Conservation (phyloP, 2,797 vertebrate species). For the Pangasius sanitwongsei region DNA sequence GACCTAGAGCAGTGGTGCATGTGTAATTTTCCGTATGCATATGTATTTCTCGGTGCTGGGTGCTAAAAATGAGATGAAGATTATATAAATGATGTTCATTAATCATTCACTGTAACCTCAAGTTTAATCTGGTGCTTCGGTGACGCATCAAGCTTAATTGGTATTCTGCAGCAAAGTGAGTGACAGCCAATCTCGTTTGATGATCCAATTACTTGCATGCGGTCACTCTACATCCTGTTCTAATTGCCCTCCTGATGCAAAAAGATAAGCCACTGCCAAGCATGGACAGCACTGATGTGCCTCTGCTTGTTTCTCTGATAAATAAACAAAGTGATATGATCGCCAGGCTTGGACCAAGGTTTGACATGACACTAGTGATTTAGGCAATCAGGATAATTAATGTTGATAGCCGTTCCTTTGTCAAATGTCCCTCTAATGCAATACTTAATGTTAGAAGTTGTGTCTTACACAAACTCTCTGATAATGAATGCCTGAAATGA, state of each 20-base stretch:
- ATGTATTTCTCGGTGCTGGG: conserved; percentile 38
- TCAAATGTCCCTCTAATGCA: background rate
- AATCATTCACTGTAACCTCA: conserved; percentile 47
- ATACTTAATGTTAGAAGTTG: background rate
- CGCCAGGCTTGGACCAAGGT: background rate
- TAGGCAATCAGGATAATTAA: conserved; percentile 32
- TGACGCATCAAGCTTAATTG: conserved; percentile 36
- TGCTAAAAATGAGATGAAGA: conserved; percentile 40
- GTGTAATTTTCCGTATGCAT: conserved; percentile 38
- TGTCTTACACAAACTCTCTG: background rate
- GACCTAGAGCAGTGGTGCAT: conserved; percentile 8
- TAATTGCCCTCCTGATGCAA: conserved; percentile 65
- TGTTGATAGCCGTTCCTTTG: background rate
- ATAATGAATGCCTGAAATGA: background rate
- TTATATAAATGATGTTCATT: conserved; percentile 47
- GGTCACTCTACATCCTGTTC: conserved; percentile 65
- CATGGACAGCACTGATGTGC: conserved; percentile 8
- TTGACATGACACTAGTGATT: conserved; percentile 15
- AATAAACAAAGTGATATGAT: conserved; percentile 34
- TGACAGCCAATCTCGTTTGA: conserved; percentile 66
- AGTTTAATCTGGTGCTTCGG: conserved; percentile 37
- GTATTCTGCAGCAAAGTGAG: conserved; percentile 44
- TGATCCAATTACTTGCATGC: conserved; percentile 71
- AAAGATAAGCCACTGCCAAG: conserved; percentile 29
- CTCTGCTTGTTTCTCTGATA: conserved; percentile 38